Percentiles rank a stretch among this genome's conserved stretches.
These are phyloP conservation scores for Gila orcuttii DNA, from an alignment of 2,113 vertebrate species.

Conservation along the genomic window DNA sequence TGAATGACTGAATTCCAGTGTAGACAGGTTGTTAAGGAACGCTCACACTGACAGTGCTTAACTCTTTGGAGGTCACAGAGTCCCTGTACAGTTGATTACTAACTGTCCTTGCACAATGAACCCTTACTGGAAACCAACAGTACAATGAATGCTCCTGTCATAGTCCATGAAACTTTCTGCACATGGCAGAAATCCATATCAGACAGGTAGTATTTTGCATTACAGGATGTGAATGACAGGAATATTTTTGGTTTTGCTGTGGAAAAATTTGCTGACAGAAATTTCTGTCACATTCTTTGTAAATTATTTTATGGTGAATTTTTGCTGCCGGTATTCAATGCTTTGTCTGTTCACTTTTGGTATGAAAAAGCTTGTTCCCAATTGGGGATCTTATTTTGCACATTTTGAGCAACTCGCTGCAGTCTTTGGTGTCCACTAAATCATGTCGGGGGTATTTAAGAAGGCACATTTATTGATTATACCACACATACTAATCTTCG, in stretches of 20 bases:
- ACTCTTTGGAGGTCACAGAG: not conserved
- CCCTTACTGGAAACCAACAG: not conserved
- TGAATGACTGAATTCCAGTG: not conserved
- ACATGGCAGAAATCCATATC: not conserved
- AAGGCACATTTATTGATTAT: conserved; percentile 3
- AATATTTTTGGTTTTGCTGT: not conserved
- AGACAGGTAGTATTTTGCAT: not conserved
- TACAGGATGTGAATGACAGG: not conserved
- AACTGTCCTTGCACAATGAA: not conserved
- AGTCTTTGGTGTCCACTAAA: not conserved
- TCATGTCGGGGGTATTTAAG: not conserved
- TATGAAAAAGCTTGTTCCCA: not conserved
- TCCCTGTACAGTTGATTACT: not conserved
- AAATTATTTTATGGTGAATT: not conserved
- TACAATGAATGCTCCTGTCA: not conserved
- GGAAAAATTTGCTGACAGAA: not conserved
- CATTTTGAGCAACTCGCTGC: not conserved
- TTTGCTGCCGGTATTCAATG: not conserved
- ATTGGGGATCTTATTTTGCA: not conserved
- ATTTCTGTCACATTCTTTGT: not conserved
- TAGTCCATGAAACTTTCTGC: not conserved
- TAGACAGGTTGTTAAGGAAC: not conserved
- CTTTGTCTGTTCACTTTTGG: not conserved
- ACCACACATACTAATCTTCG: conserved; percentile 18
- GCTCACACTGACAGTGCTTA: not conserved